Evolutionary conservation across 2,888 invertebrate species (phyloP), one percentile per base, ranked within the genome.

Genomic region (Aporophyla nigra): DNA sequence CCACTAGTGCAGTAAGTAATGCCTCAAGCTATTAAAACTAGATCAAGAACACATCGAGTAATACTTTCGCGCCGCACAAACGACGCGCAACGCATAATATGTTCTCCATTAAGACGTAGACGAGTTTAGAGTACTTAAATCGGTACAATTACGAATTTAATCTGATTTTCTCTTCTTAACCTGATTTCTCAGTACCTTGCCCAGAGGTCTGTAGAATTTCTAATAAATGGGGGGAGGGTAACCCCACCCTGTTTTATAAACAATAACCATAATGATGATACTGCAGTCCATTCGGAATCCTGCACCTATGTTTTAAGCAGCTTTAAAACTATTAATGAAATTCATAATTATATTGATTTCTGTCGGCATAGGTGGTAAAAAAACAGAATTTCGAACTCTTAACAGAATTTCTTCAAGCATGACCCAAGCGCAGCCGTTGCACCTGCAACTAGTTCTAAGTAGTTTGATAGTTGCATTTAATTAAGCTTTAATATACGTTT

Each of bases 81-180:
- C 40, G 63, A 58, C 56, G 75, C 63, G 51, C 43, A 46, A 24
- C 46, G 81, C 81, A 77, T 46, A 53, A n/a, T 10, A 81, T 63
- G 56, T 46, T 71, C 61, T 43, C 10, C 27, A 51, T 43, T 56
- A 77, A 33, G 33, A 43, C 21, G 74, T 56, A 56, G 43, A 56
- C 62, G 33, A 80, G 51, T 56, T 54, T 43, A 19, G 49, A 49
- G 54, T 73, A 72, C 73, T 73, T 63, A 43, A 51, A 63, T 74
- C 56, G 33, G 43, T 63, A n/a, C 43, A 77, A 77, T 81, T 81
- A 74, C 24, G 16, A 74, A 74, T 81, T 43, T 73, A 63, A 77
- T 62, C 62, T 7, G 9, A 58, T 63, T 73, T 56, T 72, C 61
- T 62, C 43, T 62, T 62, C 61, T n/a, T 40, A 80, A 73, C 49